Evolutionary conservation across 1,140 invertebrate species (phyloP).

Genomic region (Rhyacophila brunnea): DNA sequence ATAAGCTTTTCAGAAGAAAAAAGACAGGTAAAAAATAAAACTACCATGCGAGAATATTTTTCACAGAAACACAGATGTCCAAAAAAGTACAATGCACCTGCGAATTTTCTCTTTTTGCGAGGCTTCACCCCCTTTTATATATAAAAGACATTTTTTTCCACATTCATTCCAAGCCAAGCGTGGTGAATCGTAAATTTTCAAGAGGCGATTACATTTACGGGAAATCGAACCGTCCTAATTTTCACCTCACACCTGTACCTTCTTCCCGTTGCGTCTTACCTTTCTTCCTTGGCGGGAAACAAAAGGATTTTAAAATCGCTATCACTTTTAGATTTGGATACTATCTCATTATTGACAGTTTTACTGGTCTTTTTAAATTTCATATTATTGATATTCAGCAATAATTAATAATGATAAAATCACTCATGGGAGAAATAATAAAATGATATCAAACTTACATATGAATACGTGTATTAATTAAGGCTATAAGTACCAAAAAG

Average conservation of each 20-base stretch:
- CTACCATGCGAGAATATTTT: no score
- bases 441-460: no score
- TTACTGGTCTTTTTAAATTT: no score
- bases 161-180: slow-evolving; percentile 1
- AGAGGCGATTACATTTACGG: slow-evolving; percentile 22
- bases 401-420: no score
- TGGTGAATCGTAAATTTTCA: slow-evolving; percentile 16
- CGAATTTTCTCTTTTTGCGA: background rate
- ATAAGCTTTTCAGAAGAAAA: no score
- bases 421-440: no score
- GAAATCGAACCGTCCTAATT: background rate
- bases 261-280: background rate
- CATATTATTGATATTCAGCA: no score
- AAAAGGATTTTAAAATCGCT: slow-evolving; percentile 24
- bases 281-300: slow-evolving; percentile 3
- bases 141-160: background rate
- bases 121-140: background rate
- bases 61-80: no score
- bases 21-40: no score
- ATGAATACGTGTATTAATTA: no score
- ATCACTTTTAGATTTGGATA: slow-evolving; percentile 9
- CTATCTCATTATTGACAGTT: slow-evolving; percentile 15
- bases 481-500: no score
- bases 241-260: background rate
- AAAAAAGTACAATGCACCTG: background rate